Conservation (phyloP, 2,888 invertebrate species). For the Dyspetes luteomarginatus region DNA sequence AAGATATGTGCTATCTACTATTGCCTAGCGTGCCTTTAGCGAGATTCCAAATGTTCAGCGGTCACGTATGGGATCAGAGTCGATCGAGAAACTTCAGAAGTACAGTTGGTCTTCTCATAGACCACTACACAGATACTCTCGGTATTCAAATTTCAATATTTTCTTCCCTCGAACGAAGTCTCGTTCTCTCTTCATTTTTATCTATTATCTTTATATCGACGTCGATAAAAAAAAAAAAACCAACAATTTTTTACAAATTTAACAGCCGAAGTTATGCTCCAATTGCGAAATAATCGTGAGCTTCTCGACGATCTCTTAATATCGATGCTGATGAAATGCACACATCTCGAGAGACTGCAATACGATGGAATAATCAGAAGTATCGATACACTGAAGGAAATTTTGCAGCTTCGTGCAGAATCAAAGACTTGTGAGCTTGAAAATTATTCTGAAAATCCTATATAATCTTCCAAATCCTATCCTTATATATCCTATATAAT, state of each 20-base stretch:
- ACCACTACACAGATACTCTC: slow-evolving; percentile 82
- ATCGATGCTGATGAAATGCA: slow-evolving; percentile 81
- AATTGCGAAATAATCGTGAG: slow-evolving; percentile 83
- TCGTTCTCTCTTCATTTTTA: not conserved
- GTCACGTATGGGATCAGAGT: slow-evolving; percentile 84
- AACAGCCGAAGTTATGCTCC: slow-evolving; percentile 82
- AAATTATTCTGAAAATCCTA: too few relatives aligned
- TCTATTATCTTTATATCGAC: not conserved
- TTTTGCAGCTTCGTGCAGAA: slow-evolving; percentile 79
- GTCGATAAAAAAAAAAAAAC: not conserved
- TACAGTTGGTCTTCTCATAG: slow-evolving; percentile 82
- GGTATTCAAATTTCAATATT: slow-evolving; percentile 75
- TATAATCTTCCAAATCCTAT: too few relatives aligned
- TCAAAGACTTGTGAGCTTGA: slow-evolving; percentile 79
- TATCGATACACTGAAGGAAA: slow-evolving; percentile 82
- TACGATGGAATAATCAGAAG: slow-evolving; percentile 84
- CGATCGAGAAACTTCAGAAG: slow-evolving; percentile 83
- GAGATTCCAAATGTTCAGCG: slow-evolving; percentile 83
- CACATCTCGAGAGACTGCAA: slow-evolving; percentile 81
- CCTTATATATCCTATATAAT: too few relatives aligned
- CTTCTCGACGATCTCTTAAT: slow-evolving; percentile 83
- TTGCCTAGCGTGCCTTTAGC: slow-evolving; percentile 83
- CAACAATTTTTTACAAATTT: not conserved
- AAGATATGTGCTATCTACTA: slow-evolving; percentile 83
- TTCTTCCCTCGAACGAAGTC: slow-evolving; percentile 3